Conservation (phyloP, 1,140 invertebrate species). For the Drosophila persimilis region DNA sequence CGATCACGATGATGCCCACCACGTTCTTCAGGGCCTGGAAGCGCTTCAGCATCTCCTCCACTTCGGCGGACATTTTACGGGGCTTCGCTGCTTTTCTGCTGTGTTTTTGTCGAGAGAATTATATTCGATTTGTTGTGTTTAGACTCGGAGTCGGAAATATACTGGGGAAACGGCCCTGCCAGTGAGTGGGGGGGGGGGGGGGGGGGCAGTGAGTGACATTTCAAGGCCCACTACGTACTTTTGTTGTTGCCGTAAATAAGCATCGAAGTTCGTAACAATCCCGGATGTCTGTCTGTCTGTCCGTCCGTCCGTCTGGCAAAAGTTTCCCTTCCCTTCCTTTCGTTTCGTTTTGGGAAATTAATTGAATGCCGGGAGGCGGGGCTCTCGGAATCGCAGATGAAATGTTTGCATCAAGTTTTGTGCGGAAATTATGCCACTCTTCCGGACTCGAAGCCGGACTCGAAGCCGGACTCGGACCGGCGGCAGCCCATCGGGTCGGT, state of each 20-base stretch:
- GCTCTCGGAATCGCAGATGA: slow-evolving; percentile 65
- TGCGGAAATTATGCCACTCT: slow-evolving; percentile 72
- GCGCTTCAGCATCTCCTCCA: slow-evolving; percentile 91
- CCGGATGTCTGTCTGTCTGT: slow-evolving; percentile 45
- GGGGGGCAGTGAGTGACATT: not conserved
- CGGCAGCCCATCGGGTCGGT: too few species aligned
- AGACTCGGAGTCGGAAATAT: not conserved
- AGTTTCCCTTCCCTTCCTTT: slow-evolving; percentile 52
- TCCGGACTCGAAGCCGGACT: slow-evolving; percentile 58
- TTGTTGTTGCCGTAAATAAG: slow-evolving; percentile 62
- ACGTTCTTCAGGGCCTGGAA: slow-evolving; percentile 89
- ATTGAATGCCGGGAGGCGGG: slow-evolving; percentile 46
- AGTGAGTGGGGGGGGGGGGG: too few species aligned
- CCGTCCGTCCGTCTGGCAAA: slow-evolving; percentile 33
- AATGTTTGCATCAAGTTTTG: slow-evolving; percentile 69
- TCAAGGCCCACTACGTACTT: not conserved
- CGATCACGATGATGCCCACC: slow-evolving; percentile 87
- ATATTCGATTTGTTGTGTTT: not conserved
- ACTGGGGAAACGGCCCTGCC: too few species aligned
- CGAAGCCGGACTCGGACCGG: slow-evolving; percentile 8
- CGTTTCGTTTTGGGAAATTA: slow-evolving; percentile 46
- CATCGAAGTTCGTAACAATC: slow-evolving; percentile 63
- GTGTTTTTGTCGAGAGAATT: not conserved
- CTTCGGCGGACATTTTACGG: slow-evolving; percentile 86
- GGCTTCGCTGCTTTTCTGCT: slow-evolving; percentile 4